These are phyloP conservation scores for Tinamus guttatus DNA, from an alignment of 2,113 vertebrate species.

Conservation along the genomic window DNA sequence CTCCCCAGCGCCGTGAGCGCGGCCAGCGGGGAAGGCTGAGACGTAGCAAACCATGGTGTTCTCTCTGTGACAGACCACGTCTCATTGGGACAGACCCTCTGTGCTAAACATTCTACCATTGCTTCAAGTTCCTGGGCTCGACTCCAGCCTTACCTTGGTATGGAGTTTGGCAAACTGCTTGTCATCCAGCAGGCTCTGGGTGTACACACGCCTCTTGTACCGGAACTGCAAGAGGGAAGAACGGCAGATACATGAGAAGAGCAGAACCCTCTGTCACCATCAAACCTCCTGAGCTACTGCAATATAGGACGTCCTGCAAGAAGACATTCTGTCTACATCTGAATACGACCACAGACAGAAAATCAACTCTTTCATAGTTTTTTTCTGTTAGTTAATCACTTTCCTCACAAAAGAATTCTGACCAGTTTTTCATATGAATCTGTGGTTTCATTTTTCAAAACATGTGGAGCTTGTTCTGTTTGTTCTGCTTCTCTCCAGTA, in stretches of 20 bases:
- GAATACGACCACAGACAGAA: background rate
- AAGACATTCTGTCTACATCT: background rate
- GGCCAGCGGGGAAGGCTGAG: background rate
- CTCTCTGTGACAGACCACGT: background rate
- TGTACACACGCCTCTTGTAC: conserved; percentile 96
- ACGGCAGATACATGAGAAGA: background rate
- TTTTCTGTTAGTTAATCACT: background rate
- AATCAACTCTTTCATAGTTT: background rate
- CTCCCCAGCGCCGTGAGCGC: accelerated
- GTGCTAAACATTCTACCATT: accelerated
- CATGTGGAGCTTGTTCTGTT: background rate
- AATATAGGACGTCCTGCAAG: too few species aligned
- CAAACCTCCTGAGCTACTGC: background rate
- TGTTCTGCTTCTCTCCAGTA: background rate
- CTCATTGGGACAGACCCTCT: background rate
- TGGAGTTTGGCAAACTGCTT: conserved; percentile 96
- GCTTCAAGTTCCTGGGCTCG: too few species aligned
- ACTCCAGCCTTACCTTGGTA: conserved; percentile 86
- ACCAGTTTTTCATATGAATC: background rate
- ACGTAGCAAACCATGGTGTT: background rate
- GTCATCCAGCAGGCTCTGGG: conserved; percentile 92
- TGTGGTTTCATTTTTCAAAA: background rate
- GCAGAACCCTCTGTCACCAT: background rate
- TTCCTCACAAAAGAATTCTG: background rate
- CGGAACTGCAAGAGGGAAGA: conserved; percentile 86